Evolutionary conservation across 2,888 invertebrate genomes (phyloP), one percentile per base, ranked within the genome.

Genomic region (Harpalus rufipes): DNA sequence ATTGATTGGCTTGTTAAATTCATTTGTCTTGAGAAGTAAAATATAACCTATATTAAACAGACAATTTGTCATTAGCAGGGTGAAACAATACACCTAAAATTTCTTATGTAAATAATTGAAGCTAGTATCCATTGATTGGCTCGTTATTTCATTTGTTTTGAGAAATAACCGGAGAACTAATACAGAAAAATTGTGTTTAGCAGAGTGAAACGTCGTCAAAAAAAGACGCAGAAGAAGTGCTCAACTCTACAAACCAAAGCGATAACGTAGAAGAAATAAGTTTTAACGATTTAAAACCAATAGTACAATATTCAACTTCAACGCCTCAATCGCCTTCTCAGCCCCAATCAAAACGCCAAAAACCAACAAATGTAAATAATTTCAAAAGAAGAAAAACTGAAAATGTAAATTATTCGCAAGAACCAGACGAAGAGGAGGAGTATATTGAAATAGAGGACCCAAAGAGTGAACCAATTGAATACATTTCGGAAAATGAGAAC

Each of bases 161-260:
- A 58, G 16, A n/a, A n/a, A n/a, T 8, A n/a, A 14, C 4, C 16
- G n/a, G 58, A 12, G n/a, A 58, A 32, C 44, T 18, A 61, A 63
- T 21, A 61, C 16, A 21, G 25, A 21, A 21, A 63, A 63, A 6
- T 16, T 63, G 1, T 21, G 7, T 63, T 63, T 21, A 7, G 8
- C 25, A 91, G 90, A 90, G 90, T 87, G 91, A 91, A 86, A 87
- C 89, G 12, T 89, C 90, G 25, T 89, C 90, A 4, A 88, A 88
- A 86, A 90, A 90, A 88, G 90, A 90, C 85, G 32, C 32, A 4
- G 89, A 90, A 56, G 90, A 90, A 88, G 86, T 76, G 16, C 56
- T 80, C 16, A 80, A 85, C 68, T 14, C 78, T 89, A 89, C 79
- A 90, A 90, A 2, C 87, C 85, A 81, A 81, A 85, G 79, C 74